Base-by-base conservation (phyloP, 2,888 invertebrate species). In the Drosophila mettleri region DNA sequence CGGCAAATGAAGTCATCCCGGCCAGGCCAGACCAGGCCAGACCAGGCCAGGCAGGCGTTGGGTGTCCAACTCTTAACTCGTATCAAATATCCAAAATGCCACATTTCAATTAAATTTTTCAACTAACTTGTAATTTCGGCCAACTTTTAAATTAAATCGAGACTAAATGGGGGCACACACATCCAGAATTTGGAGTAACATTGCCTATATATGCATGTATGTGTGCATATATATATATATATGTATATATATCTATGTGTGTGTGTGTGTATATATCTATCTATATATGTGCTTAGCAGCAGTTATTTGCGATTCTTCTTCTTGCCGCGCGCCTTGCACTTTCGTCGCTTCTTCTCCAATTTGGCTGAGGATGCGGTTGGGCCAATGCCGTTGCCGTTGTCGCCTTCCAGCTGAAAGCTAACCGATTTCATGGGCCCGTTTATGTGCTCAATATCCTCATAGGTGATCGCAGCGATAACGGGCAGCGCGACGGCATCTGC, bases 1-100 rank as follows among this genome's bases (percentile, higher is more conserved):
- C 9, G 20, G 41, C 20, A 49, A 61, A 71, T 74, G 77, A 74
- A 74, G 72, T 74, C 77, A 74, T 59, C 62, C 14, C 18, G 4
- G 18, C 16, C n/a, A n/a, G n/a, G n/a, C n/a, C n/a, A n/a, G n/a
- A n/a, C n/a, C n/a, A n/a, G n/a, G n/a, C n/a, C n/a, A n/a, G n/a
- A n/a, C n/a, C n/a, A n/a, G n/a, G n/a, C n/a, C n/a, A n/a, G n/a
- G n/a, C n/a, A n/a, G 3, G 31, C 45, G 16, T 10, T 10, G n/a
- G 7, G 6, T 8, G 5, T 12, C 41, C 53, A 10, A 10, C 7
- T 3, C 24, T 3, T n/a, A 10, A 10, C 41, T 29, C 24, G 31
- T 48, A 65, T 65, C 33, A 57, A 57, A 67, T 57, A 57, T n/a
- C 67, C 67, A 57, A 31, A 45, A 59, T 51, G 12, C 29, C 34